A percentile compares a stretch with the other conserved stretches of the same genome.
Conservation (phyloP, 2,888 invertebrate genomes). For the Sphaerophoria rueppellii region DNA sequence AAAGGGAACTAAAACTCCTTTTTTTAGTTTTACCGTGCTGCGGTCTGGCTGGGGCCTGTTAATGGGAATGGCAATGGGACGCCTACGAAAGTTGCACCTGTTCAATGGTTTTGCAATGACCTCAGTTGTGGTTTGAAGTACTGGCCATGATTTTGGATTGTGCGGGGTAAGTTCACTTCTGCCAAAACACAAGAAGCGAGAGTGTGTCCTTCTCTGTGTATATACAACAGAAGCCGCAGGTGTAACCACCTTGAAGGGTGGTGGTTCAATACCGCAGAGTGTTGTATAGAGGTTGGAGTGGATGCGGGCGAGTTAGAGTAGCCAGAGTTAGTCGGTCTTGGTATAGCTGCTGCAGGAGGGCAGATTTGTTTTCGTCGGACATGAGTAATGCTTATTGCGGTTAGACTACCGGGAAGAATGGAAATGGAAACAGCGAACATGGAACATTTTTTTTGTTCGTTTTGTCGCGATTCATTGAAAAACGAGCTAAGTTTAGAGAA, state of each 20-base stretch:
- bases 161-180: slow-evolving; percentile 50
- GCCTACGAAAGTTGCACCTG: slow-evolving; percentile 62
- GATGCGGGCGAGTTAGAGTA: too few relatives aligned
- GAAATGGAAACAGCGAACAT: neutral
- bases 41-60: neutral
- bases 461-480: slow-evolving; percentile 42
- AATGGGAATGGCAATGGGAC: slow-evolving; percentile 16
- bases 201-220: neutral
- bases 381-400: slow-evolving; percentile 63
- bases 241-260: slow-evolving; percentile 49
- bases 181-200: neutral
- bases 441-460: slow-evolving; percentile 37
- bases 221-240: slow-evolving; percentile 45
- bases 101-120: slow-evolving; percentile 51
- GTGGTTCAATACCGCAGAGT: slow-evolving; percentile 13
- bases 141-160: slow-evolving; percentile 57
- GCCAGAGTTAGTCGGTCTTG: neutral
- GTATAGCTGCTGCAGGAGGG: neutral
- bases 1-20: slow-evolving; percentile 10
- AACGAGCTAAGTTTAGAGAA: slow-evolving; percentile 21
- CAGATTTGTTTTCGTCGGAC: slow-evolving; percentile 52
- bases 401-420: neutral
- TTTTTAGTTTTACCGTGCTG: neutral
- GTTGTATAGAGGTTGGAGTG: neutral
- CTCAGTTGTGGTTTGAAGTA: slow-evolving; percentile 58